Base-by-base conservation (phyloP, 2,797 vertebrate genomes). In the Molossus molossus region DNA sequence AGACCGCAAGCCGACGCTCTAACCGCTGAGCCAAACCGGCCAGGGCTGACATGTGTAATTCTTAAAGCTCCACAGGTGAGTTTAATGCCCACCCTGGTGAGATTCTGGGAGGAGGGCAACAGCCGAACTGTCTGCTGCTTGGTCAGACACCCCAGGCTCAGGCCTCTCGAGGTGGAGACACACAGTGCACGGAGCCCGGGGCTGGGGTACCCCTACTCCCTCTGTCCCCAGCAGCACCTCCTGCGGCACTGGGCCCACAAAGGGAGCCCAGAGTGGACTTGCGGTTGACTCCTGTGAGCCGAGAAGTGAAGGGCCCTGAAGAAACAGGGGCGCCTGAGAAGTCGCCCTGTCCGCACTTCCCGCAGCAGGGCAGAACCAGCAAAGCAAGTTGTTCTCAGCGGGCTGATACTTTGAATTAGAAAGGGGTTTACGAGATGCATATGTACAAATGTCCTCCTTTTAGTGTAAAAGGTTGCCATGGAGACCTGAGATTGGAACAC, bases 391-490 rank as follows among this genome's bases (percentile, higher is more conserved):
- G 45, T 80, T 79, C 90, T 92, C 90, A 40, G 87, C 96, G 48
- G 58, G 79, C 85, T 96, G 81, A 95, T 91, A 64, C 45, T 94
- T 95, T 93, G 80, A 95, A 82, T 79, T 76, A 75, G 92, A 95
- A 64, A 75, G 48, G 92, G 23, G 53, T 77, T 92, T 81, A 87
- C 85, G 90, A 92, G 90, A 92, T 82, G 69, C 29, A 25, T 95
- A 67, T 94, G 95, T 96, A 94, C 92, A 57, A 27, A 90, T 82
- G 91, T 85, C 37, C 0, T 91, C 96, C 94, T 95, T 97, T 96
- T 93, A 83, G 69, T 62, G 62, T 89, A 4, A 81, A 88, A 0
- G 9, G 97, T 98, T 98, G 97, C 97, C 93, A 97, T 98, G 96
- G 98, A 98, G 97, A 98, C 95, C 82, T 58, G 50, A 70, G 90